phyloP scores from a whole-genome alignment of 2,888 invertebrate species.

The Hirtodrosophila confusa region DNA sequence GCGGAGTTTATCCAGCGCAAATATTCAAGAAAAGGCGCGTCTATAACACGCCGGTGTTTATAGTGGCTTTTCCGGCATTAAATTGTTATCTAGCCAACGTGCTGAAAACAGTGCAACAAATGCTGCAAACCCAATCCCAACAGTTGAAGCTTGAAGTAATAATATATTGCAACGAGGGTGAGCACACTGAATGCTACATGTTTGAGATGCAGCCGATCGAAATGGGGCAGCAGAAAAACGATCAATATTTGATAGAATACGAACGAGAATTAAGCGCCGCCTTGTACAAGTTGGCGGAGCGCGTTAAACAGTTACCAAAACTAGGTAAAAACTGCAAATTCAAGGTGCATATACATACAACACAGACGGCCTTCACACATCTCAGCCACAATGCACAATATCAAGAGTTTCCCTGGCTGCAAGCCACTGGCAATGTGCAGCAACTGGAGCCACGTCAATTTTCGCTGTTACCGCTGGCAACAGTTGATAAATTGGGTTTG shows the following conservation, averaged over 20 bases:
- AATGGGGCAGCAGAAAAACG: conserved; percentile 26
- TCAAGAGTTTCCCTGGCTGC: conserved; percentile 83
- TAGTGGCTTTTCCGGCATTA: conserved; percentile 80
- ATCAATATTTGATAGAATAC: conserved; percentile 78
- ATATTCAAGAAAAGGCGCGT: conserved; percentile 81
- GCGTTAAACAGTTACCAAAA: conserved; percentile 73
- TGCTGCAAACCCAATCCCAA: conserved; percentile 63
- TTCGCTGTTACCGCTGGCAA: conserved; percentile 74
- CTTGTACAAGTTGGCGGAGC: conserved; percentile 75
- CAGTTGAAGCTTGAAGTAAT: conserved; percentile 72
- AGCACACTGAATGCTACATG: conserved; percentile 60
- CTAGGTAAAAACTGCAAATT: conserved; percentile 73
- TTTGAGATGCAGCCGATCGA: conserved; percentile 38
- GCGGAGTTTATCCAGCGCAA: conserved; percentile 80
- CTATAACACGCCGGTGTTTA: conserved; percentile 80
- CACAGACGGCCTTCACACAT: conserved; percentile 75
- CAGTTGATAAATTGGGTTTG: conserved; percentile 66
- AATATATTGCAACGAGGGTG: conserved; percentile 65
- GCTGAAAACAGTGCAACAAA: conserved; percentile 66
- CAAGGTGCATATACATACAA: conserved; percentile 79
- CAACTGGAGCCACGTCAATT: conserved; percentile 25
- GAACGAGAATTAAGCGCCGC: conserved; percentile 80
- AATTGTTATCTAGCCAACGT: conserved; percentile 78
- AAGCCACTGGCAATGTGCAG: conserved; percentile 24
- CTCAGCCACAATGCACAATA: conserved; percentile 74